phyloP scores from a whole-genome alignment of 2,113 vertebrate genomes.

The Pyxicephalus adspersus region DNA sequence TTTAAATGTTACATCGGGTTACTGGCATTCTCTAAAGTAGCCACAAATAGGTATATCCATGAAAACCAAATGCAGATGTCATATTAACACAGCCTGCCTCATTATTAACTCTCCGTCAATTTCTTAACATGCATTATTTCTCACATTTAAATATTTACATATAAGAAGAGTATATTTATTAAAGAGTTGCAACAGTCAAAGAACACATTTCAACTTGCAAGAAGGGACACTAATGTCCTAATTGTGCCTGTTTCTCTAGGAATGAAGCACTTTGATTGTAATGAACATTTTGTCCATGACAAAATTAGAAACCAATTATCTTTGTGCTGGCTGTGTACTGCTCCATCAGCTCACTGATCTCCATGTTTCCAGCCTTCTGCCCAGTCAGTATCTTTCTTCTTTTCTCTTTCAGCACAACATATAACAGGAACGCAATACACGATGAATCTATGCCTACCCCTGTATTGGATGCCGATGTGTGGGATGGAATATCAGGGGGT shows the following conservation, averaged over 20 bases:
- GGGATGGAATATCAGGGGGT: too few species aligned
- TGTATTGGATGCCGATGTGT: too few species aligned
- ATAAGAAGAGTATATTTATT: background rate
- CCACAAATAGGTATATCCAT: too few species aligned
- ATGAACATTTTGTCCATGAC: constrained; percentile 51
- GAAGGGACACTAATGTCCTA: constrained; percentile 35
- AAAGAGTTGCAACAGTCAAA: background rate
- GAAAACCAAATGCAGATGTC: background rate
- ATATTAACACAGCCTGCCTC: background rate
- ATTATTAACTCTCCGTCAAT: background rate
- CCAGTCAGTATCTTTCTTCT: constrained; percentile 39
- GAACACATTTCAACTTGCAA: background rate
- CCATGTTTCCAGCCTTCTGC: constrained; percentile 24
- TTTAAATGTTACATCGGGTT: too few species aligned
- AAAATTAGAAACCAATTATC: constrained; percentile 52
- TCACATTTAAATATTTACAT: background rate
- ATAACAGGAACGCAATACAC: background rate
- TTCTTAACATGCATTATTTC: background rate
- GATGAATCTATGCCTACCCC: background rate
- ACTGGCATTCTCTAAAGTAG: too few species aligned
- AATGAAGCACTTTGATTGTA: constrained; percentile 41
- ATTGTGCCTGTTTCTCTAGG: constrained; percentile 41
- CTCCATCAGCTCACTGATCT: constrained; percentile 16
- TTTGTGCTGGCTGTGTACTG: constrained; percentile 27
- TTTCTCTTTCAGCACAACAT: background rate